These are phyloP conservation scores for Macaria notata DNA, from an alignment of 2,888 invertebrate genomes.

Conservation along the genomic window DNA sequence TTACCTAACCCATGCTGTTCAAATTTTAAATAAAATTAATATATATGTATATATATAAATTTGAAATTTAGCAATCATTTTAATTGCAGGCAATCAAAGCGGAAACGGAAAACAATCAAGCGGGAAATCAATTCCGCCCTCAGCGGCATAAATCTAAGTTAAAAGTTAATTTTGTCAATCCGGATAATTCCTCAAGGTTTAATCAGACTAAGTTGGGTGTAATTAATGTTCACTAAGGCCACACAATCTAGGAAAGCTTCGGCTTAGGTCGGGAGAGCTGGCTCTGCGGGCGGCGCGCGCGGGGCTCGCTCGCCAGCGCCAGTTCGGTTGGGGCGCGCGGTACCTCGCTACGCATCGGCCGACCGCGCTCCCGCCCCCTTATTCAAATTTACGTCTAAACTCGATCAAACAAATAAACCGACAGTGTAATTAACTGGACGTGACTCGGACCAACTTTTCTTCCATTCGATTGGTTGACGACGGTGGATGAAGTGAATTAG, in stretches of 20 bases:
- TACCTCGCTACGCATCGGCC: constrained; percentile 55
- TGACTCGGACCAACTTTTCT: constrained; percentile 41
- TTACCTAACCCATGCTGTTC: too few relatives aligned
- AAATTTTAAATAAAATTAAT: too few relatives aligned
- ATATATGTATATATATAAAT: too few relatives aligned
- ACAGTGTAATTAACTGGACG: constrained; percentile 47
- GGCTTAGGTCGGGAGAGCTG: constrained; percentile 64
- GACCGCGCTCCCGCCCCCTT: constrained; percentile 38
- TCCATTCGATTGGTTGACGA: constrained; percentile 36
- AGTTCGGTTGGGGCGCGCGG: constrained; percentile 64
- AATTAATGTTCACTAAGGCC: constrained; percentile 82
- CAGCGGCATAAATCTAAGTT: constrained; percentile 76
- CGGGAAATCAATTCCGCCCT: constrained; percentile 33
- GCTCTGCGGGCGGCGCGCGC: constrained; percentile 35
- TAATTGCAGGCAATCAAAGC: too few relatives aligned
- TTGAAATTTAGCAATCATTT: too few relatives aligned
- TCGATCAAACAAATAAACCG: constrained; percentile 52
- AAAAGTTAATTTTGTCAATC: constrained; percentile 82
- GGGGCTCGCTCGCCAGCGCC: constrained; percentile 36
- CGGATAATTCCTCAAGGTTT: constrained; percentile 81
- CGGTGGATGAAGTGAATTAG: constrained; percentile 48
- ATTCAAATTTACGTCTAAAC: constrained; percentile 68
- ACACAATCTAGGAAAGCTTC: constrained; percentile 79
- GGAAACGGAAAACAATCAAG: constrained; percentile 10
- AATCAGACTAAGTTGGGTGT: constrained; percentile 81